phyloP scores from a whole-genome alignment of 2,113 vertebrate genomes.

The Sardina pilchardus region DNA sequence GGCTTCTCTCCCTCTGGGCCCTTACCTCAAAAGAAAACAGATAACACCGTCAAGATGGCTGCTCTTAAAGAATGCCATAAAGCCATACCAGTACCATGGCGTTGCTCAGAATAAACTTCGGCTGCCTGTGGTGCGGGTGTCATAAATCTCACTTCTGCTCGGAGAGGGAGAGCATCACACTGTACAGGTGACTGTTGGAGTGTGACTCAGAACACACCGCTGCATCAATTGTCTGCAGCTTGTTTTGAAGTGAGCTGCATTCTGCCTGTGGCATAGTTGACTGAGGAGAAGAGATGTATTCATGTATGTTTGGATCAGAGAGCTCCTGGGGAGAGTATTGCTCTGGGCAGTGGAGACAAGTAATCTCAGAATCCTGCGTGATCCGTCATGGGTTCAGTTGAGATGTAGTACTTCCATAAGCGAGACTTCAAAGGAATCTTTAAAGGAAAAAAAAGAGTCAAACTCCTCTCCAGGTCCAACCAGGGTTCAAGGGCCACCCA shows the following conservation, averaged over 20 bases:
- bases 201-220: not conserved
- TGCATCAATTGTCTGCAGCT: not conserved
- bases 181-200: not conserved
- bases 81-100: not conserved
- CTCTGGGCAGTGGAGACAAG: not conserved
- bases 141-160: not conserved
- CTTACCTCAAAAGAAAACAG: not conserved
- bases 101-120: not conserved
- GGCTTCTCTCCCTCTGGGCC: not conserved
- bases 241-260: not conserved
- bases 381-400: slow-evolving; percentile 31
- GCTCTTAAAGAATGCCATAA: not conserved
- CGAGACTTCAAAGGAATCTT: slow-evolving; percentile 34
- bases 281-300: not conserved
- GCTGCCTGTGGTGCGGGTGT: not conserved
- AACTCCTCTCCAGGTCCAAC: not conserved
- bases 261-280: not conserved
- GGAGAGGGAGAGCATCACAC: not conserved
- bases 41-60: not conserved
- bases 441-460: too few species aligned
- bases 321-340: not conserved
- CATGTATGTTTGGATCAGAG: not conserved
- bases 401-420: slow-evolving; percentile 27
- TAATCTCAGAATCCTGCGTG: slow-evolving; percentile 12
- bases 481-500: slow-evolving; percentile 5